Conservation (phyloP, 2,113 vertebrate genomes). For the Etheostoma cragini region DNA sequence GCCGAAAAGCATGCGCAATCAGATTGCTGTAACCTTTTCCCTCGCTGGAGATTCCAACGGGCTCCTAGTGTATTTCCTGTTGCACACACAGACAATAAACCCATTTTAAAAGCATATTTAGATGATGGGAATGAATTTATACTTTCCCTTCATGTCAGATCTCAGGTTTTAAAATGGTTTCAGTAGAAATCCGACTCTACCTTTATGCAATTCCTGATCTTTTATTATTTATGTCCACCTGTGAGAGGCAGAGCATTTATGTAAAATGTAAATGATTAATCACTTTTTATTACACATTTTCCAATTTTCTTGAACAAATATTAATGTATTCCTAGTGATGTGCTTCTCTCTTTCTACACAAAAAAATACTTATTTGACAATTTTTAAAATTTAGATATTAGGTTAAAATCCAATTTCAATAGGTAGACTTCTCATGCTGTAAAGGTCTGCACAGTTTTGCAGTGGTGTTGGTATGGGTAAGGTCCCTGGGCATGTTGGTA, state of each 20-base stretch:
- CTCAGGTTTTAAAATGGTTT: background rate
- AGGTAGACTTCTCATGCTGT: too few species aligned
- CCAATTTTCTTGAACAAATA: background rate
- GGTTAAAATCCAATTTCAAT: background rate
- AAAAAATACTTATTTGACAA: background rate
- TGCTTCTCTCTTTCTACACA: background rate
- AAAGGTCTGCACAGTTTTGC: background rate
- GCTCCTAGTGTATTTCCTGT: background rate
- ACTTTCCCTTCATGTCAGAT: background rate
- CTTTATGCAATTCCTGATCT: background rate
- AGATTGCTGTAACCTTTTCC: background rate
- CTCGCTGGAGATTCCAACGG: background rate
- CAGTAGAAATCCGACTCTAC: background rate
- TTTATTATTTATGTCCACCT: background rate
- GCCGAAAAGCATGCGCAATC: background rate
- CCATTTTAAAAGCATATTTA: background rate
- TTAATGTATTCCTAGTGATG: background rate
- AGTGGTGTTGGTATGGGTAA: background rate
- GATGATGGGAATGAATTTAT: background rate
- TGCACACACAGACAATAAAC: too few species aligned
- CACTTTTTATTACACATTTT: background rate
- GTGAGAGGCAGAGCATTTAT: too few species aligned
- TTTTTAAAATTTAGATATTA: background rate
- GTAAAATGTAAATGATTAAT: too few species aligned
- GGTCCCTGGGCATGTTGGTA: background rate